A percentile compares a stretch with the other conserved stretches of the same genome.
These are phyloP conservation scores for Ciconia maguari DNA, from an alignment of 2,113 vertebrate species.

Conservation along the genomic window DNA sequence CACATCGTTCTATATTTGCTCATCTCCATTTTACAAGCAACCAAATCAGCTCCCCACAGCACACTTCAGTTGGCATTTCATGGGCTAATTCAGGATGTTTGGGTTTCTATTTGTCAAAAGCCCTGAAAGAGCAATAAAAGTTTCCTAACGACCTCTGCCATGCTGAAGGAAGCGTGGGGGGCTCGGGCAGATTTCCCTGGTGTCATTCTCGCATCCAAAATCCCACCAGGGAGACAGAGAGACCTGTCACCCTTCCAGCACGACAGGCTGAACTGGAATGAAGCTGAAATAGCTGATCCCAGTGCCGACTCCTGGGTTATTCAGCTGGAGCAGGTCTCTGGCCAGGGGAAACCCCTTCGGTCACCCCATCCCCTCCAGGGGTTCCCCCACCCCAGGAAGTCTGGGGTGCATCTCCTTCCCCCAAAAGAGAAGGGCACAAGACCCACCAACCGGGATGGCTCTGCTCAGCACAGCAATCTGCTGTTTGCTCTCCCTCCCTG, in stretches of 20 bases:
- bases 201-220: not conserved
- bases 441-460: not conserved
- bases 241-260: not conserved
- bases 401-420: not conserved
- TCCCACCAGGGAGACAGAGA: not conserved
- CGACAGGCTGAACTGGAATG: not conserved
- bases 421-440: not conserved
- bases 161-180: rapidly evolving
- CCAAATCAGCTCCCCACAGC: too few relatives aligned
- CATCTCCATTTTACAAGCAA: not conserved
- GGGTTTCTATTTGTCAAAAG: not conserved
- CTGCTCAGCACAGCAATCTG: not conserved
- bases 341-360: not conserved
- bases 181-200: not conserved
- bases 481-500: not conserved
- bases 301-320: not conserved
- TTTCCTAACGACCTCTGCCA: not conserved
- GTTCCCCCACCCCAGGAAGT: not conserved
- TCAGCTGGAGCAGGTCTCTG: not conserved
- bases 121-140: not conserved
- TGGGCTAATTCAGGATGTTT: not conserved
- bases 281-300: not conserved
- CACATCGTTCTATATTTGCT: rapidly evolving
- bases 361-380: not conserved
- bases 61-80: rapidly evolving